Evolutionary conservation across 2,113 vertebrate genomes (phyloP), one percentile per base, ranked within the genome.

Genomic region (Gymnorhina tibicen): DNA sequence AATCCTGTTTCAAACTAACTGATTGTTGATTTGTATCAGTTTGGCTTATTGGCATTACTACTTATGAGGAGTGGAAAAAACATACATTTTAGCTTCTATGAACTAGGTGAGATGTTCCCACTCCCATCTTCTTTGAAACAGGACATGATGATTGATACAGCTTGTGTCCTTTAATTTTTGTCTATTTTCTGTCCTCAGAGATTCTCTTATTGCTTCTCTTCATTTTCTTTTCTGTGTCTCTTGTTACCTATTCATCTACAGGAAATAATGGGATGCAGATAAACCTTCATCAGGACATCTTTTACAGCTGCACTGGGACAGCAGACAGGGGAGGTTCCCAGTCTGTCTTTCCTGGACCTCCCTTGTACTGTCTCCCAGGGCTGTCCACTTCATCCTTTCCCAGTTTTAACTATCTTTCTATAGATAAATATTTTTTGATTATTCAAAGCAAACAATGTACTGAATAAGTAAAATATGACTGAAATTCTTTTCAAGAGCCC

Each of bases 261-360:
- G 60, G 10, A 55, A 78, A 56, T 50, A 52, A 50, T 1, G 7
- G 16, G 11, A 50, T 74, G 17, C 22, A 81, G 59, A 55, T 27
- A 63, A 80, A 32, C 9, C 4, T 66, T 66, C 53, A 60, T 18
- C 6, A 58, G 35, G 11, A 1, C 9, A 59, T 41, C 28, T 78
- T 5, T 42, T 46, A 55, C 20, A 47, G 13, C 33, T 83, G 30
- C 16, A 56, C 26, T 26, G 21, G 37, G 33, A 26, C 20, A 74
- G 23, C 13, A 35, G 39, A 33, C 2, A 47, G 3, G 22, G 4
- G 4, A 56, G 8, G 6, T 4, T 82, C 9, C 16, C 0, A 6
- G 9, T 18, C 6, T 52, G 23, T 66, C 37, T 18, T 78, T 82
- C 41, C 46, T 52, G 11, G 27, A 7, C 8, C 37, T 68, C 16